These are phyloP conservation scores for Reticulitermes speratus DNA, from an alignment of 1,140 invertebrate genomes.

Conservation along the genomic window DNA sequence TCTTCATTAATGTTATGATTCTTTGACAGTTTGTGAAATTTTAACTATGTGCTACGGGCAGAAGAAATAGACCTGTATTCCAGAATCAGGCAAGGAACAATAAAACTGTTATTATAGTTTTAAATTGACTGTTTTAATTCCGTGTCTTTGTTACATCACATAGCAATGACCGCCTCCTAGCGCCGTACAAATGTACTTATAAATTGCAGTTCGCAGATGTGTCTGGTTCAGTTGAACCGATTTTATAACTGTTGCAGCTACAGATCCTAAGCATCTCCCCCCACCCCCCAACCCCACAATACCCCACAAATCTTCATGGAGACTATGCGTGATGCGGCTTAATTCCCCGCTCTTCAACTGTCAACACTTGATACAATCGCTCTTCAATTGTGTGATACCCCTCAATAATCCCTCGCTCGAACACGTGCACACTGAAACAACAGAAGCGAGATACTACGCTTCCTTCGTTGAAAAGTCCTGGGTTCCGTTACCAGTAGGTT, in stretches of 20 bases:
- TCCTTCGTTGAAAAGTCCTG: not conserved
- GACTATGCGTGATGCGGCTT: conserved; percentile 5
- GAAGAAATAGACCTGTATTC: too few relatives aligned
- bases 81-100: too few relatives aligned
- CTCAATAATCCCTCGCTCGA: not conserved
- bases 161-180: too few relatives aligned
- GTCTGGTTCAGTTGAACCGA: too few relatives aligned
- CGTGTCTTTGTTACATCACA: too few relatives aligned
- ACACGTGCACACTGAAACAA: conserved; percentile 15
- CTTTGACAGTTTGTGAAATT: too few relatives aligned
- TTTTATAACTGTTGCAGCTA: not conserved
- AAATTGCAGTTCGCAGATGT: too few relatives aligned
- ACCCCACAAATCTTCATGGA: not conserved
- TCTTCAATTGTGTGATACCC: conserved; percentile 8
- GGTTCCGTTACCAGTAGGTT: not conserved
- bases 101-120: too few relatives aligned
- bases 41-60: too few relatives aligned
- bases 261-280: not conserved
- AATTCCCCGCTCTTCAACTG: conserved; percentile 14
- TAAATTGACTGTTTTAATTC: too few relatives aligned
- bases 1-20: too few relatives aligned
- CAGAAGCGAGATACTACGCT: not conserved
- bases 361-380: conserved; percentile 18
- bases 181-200: too few relatives aligned
- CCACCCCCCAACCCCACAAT: not conserved